Evolutionary conservation across 1,140 invertebrate species (phyloP).

Genomic region (Cherax destructor): DNA sequence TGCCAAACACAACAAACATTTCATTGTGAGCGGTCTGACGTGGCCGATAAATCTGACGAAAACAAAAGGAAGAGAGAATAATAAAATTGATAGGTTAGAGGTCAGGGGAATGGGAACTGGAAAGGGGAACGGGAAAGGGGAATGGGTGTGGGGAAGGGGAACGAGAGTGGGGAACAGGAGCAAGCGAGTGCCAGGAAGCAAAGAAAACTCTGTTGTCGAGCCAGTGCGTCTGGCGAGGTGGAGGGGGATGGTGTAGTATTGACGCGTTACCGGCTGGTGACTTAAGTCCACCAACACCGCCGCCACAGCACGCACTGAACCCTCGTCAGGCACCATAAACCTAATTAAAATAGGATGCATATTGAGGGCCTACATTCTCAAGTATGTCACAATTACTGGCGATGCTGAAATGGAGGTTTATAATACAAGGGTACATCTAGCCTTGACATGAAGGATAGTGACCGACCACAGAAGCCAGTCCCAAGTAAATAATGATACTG

Average conservation of each 20-base stretch:
- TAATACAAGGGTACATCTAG: background rate
- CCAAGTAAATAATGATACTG: background rate
- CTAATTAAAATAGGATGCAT: background rate
- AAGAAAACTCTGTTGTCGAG: background rate
- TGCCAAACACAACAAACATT: background rate
- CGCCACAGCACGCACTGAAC: background rate
- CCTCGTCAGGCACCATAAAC: background rate
- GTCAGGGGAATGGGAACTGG: background rate
- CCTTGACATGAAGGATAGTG: background rate
- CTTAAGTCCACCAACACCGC: background rate
- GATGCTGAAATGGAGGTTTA: background rate
- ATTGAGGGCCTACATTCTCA: background rate
- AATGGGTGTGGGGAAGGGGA: background rate
- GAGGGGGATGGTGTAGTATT: background rate
- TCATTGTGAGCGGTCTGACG: too few relatives aligned
- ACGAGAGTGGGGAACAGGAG: background rate
- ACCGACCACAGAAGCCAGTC: background rate
- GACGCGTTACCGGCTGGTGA: background rate
- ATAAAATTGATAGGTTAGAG: background rate
- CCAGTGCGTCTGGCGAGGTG: background rate
- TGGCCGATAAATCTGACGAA: background rate
- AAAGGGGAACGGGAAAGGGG: background rate
- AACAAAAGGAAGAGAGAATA: background rate
- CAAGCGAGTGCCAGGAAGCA: background rate
- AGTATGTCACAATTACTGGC: background rate